phyloP scores from a whole-genome alignment of 2,888 invertebrate genomes.

The Pardosa pseudoannulata region DNA sequence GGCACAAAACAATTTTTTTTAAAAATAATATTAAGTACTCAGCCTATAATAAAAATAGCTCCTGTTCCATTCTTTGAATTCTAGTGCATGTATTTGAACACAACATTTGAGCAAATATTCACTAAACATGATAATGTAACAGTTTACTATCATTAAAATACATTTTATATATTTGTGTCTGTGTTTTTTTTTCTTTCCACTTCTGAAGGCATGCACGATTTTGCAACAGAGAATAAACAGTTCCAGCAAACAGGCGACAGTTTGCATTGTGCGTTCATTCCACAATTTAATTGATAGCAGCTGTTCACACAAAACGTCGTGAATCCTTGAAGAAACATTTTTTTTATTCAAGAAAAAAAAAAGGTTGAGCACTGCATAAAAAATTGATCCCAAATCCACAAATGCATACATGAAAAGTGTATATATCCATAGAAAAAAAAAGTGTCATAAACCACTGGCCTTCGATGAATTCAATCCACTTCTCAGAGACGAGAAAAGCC shows the following conservation, averaged over 20 bases:
- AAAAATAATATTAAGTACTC: background rate
- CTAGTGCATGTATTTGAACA: constrained; percentile 6
- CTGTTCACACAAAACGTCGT: background rate
- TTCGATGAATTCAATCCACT: background rate
- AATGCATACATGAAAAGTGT: background rate
- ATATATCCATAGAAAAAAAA: background rate
- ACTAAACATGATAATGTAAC: background rate
- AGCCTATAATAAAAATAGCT: background rate
- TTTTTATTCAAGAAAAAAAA: background rate
- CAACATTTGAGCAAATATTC: constrained; percentile 17
- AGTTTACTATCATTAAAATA: too few species aligned
- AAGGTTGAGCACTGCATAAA: constrained; percentile 10
- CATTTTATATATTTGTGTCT: too few species aligned
- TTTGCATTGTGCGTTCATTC: constrained; percentile 3
- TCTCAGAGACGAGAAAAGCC: background rate
- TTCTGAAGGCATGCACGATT: too few species aligned
- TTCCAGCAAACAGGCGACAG: background rate
- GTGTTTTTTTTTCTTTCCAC: too few species aligned
- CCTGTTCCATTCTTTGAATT: background rate
- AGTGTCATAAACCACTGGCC: constrained; percentile 16
- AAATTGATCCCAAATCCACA: background rate
- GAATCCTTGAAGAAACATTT: background rate
- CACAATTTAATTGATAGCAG: background rate
- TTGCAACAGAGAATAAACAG: background rate
- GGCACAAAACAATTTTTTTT: too few species aligned